phyloP scores from a whole-genome alignment of 2,113 vertebrate species.

The Lutjanus erythropterus region DNA sequence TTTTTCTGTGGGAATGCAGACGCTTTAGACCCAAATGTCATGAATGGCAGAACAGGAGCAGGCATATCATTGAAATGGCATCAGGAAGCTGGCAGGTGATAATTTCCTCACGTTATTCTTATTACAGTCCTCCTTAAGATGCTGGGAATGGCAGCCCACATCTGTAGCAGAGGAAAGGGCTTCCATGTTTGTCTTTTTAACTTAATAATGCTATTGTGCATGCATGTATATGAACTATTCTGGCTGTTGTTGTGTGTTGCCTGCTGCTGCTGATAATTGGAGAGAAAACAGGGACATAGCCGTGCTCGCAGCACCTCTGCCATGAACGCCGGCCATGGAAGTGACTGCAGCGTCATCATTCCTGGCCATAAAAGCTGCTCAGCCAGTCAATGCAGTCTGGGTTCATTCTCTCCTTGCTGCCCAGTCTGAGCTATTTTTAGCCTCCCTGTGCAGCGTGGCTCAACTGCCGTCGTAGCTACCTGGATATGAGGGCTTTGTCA shows the following conservation, averaged over 20 bases:
- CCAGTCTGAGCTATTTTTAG: constrained; percentile 82
- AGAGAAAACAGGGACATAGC: constrained; percentile 32
- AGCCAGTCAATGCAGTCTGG: constrained; percentile 78
- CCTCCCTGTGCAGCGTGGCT: constrained; percentile 64
- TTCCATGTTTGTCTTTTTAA: constrained; percentile 27
- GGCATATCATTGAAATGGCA: constrained; percentile 40
- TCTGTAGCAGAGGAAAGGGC: constrained; percentile 5
- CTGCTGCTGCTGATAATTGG: constrained; percentile 41
- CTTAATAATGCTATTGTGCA: constrained; percentile 8
- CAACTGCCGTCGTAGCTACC: constrained; percentile 66
- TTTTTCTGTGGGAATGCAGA: constrained; percentile 26
- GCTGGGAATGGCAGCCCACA: constrained; percentile 18
- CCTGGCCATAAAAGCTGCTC: constrained; percentile 77
- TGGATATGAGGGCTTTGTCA: constrained; percentile 80
- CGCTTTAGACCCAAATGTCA: constrained; percentile 28
- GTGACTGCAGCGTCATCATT: constrained; percentile 80
- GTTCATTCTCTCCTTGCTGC: constrained; percentile 71
- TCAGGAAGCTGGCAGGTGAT: constrained; percentile 51
- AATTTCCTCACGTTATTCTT: constrained; percentile 36
- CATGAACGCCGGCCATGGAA: constrained; percentile 54
- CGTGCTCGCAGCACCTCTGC: constrained; percentile 53
- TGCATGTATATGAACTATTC: not conserved
- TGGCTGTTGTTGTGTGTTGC: constrained; percentile 4
- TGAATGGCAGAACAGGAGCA: constrained; percentile 51
- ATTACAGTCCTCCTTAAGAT: constrained; percentile 46